Conservation (phyloP, 2,888 invertebrate species). For the Colostygia pectinataria region DNA sequence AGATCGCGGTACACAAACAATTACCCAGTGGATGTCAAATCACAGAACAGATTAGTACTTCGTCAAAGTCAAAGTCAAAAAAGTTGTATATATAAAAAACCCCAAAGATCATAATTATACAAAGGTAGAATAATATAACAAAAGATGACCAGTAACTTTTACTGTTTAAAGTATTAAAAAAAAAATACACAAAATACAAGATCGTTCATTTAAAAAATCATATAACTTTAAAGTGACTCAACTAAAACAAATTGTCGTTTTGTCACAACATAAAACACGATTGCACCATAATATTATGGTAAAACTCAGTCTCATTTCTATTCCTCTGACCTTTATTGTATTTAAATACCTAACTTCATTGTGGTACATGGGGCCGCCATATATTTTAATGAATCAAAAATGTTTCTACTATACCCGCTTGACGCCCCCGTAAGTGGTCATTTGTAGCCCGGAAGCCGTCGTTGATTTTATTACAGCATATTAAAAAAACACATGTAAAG, state of each 20-base stretch:
- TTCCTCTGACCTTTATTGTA: constrained; percentile 12
- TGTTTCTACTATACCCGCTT: constrained; percentile 49
- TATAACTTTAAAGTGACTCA: constrained; percentile 13
- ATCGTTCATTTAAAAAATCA: constrained; percentile 4
- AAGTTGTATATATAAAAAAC: too few species aligned
- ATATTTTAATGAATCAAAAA: constrained; percentile 48
- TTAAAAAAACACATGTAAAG: neutral
- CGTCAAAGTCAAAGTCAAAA: too few species aligned
- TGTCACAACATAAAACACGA: constrained; percentile 5
- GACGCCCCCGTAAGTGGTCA: constrained; percentile 61
- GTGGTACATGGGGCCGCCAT: constrained; percentile 22
- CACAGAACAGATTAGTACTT: too few species aligned
- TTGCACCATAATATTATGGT: too few species aligned
- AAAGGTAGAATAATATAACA: too few species aligned
- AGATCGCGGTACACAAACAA: too few species aligned
- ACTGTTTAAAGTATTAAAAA: too few species aligned
- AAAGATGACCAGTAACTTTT: too few species aligned
- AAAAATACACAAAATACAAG: neutral
- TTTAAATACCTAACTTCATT: constrained; percentile 2
- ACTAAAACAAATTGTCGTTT: constrained; percentile 20
- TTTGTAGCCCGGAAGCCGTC: constrained; percentile 34
- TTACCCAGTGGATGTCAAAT: too few species aligned
- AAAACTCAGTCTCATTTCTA: constrained; percentile 1
- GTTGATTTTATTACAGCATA: neutral
- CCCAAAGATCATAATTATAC: too few species aligned